Conservation (phyloP, 2,888 invertebrate species). For the Cosmorhoe ocellata region DNA sequence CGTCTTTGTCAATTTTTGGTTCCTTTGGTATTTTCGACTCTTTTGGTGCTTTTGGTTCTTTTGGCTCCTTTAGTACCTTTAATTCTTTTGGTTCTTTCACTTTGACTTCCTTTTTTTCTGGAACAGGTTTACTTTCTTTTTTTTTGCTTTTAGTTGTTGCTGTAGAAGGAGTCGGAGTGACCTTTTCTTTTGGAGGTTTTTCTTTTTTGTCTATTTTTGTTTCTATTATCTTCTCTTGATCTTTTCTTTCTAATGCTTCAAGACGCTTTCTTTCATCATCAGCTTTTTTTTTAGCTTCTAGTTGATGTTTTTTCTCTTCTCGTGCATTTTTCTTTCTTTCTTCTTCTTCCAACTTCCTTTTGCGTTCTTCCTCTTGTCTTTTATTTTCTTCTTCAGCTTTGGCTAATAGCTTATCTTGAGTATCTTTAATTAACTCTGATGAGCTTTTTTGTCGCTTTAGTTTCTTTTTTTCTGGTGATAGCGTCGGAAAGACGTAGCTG, state of each 20-base stretch:
- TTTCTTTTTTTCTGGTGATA: conserved; percentile 18
- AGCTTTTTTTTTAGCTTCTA: conserved; percentile 14
- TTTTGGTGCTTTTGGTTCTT: not conserved
- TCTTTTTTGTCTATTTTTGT: not conserved
- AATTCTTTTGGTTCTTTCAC: not conserved
- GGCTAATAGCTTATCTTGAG: conserved; percentile 42
- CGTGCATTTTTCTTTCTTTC: conserved; percentile 24
- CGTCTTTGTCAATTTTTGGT: conserved; percentile 4
- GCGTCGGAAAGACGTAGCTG: conserved; percentile 51
- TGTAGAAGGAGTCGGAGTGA: conserved; percentile 4
- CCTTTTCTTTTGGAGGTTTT: conserved; percentile 5
- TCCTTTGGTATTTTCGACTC: conserved; percentile 7
- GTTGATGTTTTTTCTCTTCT: conserved; percentile 32
- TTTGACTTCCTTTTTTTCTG: conserved; percentile 12
- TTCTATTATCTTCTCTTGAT: not conserved
- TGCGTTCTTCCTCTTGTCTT: conserved; percentile 25
- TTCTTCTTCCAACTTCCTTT: conserved; percentile 27
- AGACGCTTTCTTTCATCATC: conserved; percentile 9
- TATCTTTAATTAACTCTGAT: conserved; percentile 53
- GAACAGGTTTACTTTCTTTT: conserved; percentile 2
- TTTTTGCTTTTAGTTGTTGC: conserved; percentile 8
- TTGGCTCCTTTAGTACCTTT: too few species aligned
- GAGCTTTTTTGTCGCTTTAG: conserved; percentile 42
- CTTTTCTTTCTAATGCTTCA: conserved; percentile 3
- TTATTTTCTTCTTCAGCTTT: conserved; percentile 34